Base-by-base conservation (phyloP, 2,888 invertebrate species). In the Tuta absoluta region DNA sequence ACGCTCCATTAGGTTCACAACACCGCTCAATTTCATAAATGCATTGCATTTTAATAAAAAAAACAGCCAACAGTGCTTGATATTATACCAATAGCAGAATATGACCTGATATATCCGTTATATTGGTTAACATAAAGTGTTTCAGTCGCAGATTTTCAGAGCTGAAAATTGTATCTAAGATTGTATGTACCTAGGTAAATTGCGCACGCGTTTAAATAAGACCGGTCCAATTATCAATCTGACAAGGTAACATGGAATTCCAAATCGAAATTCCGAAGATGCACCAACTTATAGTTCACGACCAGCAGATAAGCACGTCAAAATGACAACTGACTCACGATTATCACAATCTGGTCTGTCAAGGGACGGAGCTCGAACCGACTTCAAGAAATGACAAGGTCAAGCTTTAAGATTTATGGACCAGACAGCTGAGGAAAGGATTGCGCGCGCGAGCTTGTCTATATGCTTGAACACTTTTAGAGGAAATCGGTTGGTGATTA, bases 251-350 rank as follows among this genome's bases (percentile, higher is more conserved):
- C 14, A 23, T 12, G 12, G 21, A 21, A 53, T 53, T 60, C 21
- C 37, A 56, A 56, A 63, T 2, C 24, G 14, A 56, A 63, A 63
- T 56, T 38, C 56, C 56, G 23, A 33, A 56, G 23, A 56, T 63
- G 63, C 63, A 41, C 53, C n/a, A 33, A 61, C n/a, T 45, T 45
- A 45, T 45, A 45, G 61, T 49, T 33, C 64, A 60, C 45, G 58
- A 69, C 45, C 21, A 60, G 12, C 17, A 76, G 78, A 81, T 78
- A 75, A 82, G 80, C 77, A 82, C 78, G 73, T 76, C 78, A 79
- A 69, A 81, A 79, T 82, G 89, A 89, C 86, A 83, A 82, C 76
- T 76, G 77, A 79, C 82, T 89, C 90, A 89, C 88, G 89, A 87
- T 76, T 73, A 71, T 75, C 71, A 80, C 79, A 83, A 81, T 80